phyloP scores from a whole-genome alignment of 1,140 invertebrate species.

The Atopsyche davidsoni region DNA sequence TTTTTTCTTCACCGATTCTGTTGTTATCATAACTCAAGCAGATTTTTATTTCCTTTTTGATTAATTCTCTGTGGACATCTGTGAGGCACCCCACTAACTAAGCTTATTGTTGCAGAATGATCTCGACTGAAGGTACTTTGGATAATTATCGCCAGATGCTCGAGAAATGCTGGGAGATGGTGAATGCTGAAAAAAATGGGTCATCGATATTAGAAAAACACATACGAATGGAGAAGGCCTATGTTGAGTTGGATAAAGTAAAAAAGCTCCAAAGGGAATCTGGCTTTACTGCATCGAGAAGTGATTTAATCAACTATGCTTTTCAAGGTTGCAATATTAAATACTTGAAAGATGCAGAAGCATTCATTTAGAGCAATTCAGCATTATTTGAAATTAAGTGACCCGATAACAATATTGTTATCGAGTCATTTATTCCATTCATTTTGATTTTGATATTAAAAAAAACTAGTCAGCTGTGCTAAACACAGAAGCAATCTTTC shows the following conservation, averaged over 20 bases:
- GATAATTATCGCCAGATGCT: slow-evolving; percentile 3
- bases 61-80: no score
- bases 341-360: not conserved
- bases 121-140: not conserved
- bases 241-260: not conserved
- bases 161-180: not conserved
- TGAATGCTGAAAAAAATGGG: not conserved
- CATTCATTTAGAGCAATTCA: no score
- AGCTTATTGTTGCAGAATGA: slow-evolving; percentile 5
- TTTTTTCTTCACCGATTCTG: no score
- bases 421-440: no score
- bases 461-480: no score
- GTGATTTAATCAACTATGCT: not conserved
- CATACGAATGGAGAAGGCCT: not conserved
- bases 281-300: not conserved
- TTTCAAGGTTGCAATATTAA: not conserved
- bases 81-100: no score
- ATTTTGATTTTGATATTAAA: no score
- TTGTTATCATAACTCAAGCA: no score
- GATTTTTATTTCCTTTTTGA: no score
- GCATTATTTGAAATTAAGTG: no score
- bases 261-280: not conserved
- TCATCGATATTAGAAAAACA: not conserved
- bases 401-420: no score
- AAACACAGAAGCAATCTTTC: no score